Percentiles rank a stretch among this genome's conserved stretches.
Evolutionary conservation across 2,797 vertebrate genomes (phyloP).

Genomic region (Phoeniculus purpureus): DNA sequence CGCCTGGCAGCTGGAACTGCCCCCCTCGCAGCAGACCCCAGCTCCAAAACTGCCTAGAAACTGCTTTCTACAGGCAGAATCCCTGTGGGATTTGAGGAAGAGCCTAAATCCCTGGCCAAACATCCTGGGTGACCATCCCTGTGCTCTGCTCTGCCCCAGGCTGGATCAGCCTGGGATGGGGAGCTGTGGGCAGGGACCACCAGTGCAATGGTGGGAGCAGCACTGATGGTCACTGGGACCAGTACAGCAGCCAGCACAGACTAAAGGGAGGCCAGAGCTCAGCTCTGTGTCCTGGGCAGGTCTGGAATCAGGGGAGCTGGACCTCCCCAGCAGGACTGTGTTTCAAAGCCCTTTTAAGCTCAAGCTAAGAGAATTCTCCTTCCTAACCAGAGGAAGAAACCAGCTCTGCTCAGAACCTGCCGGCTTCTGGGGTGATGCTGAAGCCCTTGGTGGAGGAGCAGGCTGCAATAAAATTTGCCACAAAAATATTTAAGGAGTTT

Average conservation of each 20-base stretch:
- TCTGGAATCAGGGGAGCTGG: not conserved
- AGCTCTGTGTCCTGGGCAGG: not conserved
- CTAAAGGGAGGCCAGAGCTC: not conserved
- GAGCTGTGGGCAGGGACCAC: not conserved
- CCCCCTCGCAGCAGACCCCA: no score
- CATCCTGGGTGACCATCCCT: not conserved
- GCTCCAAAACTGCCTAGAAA: not conserved
- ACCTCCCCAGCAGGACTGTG: not conserved
- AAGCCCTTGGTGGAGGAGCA: not conserved
- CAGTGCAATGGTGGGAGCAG: fast-evolving
- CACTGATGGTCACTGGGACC: not conserved
- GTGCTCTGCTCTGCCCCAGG: not conserved
- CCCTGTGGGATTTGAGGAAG: not conserved
- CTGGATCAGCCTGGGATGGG: not conserved
- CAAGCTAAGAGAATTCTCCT: not conserved
- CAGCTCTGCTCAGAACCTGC: not conserved
- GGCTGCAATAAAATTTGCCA: not conserved
- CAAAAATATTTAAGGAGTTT: not conserved
- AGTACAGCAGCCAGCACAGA: not conserved
- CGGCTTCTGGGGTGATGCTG: not conserved
- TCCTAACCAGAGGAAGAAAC: not conserved
- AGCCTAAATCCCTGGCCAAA: not conserved
- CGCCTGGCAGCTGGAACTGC: no score
- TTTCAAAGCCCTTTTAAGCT: not conserved
- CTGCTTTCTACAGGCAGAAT: not conserved